Percentiles rank a stretch among this genome's conserved stretches.
Conservation (phyloP, 2,888 invertebrate species). For the Lobophora halterata region DNA sequence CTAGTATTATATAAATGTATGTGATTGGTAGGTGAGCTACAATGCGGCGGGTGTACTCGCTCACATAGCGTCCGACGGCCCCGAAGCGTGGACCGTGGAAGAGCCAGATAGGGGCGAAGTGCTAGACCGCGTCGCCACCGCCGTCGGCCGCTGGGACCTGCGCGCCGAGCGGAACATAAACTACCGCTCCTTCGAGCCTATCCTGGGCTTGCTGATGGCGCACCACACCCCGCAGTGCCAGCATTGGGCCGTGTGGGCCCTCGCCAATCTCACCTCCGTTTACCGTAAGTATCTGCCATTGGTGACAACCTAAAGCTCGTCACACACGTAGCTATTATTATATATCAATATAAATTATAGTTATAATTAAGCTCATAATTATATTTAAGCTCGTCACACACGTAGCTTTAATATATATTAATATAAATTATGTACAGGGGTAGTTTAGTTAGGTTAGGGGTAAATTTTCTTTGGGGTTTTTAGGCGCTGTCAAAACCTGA, state of each 20-base stretch:
- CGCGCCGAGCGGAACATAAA: conserved; percentile 95
- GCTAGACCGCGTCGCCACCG: conserved; percentile 86
- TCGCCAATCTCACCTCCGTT: conserved; percentile 96
- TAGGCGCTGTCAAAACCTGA: no score
- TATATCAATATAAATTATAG: no score
- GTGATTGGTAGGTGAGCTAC: conserved; percentile 86
- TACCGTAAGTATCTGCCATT: conserved; percentile 85
- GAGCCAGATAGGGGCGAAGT: conserved; percentile 87
- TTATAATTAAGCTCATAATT: no score
- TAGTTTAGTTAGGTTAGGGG: no score
- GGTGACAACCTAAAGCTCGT: no score
- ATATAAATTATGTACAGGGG: no score
- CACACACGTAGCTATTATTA: no score
- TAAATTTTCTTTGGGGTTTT: no score
- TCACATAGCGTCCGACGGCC: conserved; percentile 96
- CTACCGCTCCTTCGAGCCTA: conserved; percentile 95
- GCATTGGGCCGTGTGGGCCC: conserved; percentile 98
- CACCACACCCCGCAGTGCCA: conserved; percentile 95
- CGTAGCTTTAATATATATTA: no score
- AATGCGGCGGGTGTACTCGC: conserved; percentile 97
- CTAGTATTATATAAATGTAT: neutral
- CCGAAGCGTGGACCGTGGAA: conserved; percentile 88
- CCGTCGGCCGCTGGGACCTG: conserved; percentile 94
- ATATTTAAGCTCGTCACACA: no score
- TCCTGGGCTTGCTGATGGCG: conserved; percentile 89